Conservation (phyloP, 2,797 vertebrate species). For the Acanthurus leucopareius region DNA sequence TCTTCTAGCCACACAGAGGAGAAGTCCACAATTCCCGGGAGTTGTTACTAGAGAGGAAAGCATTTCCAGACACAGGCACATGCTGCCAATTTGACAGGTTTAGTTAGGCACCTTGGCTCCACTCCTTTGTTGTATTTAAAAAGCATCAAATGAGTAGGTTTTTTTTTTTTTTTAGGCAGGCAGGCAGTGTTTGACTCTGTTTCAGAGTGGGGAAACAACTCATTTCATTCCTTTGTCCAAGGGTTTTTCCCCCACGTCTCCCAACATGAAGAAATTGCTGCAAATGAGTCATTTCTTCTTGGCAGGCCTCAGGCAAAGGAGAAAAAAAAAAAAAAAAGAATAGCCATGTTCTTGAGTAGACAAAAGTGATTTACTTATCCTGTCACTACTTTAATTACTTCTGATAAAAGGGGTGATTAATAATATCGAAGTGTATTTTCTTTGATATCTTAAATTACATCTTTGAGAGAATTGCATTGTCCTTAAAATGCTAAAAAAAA, state of each 20-base stretch:
- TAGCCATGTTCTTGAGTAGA: constrained; percentile 57
- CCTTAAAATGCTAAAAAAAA: neutral
- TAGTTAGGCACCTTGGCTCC: constrained; percentile 77
- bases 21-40: constrained; percentile 78
- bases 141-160: constrained; percentile 63
- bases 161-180: constrained; percentile 2
- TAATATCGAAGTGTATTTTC: constrained; percentile 33
- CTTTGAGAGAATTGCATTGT: constrained; percentile 19
- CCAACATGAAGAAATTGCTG: constrained; percentile 71
- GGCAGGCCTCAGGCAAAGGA: constrained; percentile 62
- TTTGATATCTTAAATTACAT: constrained; percentile 41
- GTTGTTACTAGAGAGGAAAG: constrained; percentile 75
- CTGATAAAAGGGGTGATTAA: constrained; percentile 52
- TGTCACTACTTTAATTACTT: constrained; percentile 63
- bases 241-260: constrained; percentile 57
- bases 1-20: constrained; percentile 65
- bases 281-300: constrained; percentile 78
- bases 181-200: constrained; percentile 40
- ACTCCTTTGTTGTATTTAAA: constrained; percentile 76
- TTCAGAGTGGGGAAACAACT: constrained; percentile 53
- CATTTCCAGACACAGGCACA: constrained; percentile 75
- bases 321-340: constrained; percentile 43
- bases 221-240: constrained; percentile 63
- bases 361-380: constrained; percentile 63
- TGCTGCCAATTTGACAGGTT: constrained; percentile 82